Evolutionary conservation across 1,140 invertebrate genomes (phyloP).

Genomic region (Sipha flava): DNA sequence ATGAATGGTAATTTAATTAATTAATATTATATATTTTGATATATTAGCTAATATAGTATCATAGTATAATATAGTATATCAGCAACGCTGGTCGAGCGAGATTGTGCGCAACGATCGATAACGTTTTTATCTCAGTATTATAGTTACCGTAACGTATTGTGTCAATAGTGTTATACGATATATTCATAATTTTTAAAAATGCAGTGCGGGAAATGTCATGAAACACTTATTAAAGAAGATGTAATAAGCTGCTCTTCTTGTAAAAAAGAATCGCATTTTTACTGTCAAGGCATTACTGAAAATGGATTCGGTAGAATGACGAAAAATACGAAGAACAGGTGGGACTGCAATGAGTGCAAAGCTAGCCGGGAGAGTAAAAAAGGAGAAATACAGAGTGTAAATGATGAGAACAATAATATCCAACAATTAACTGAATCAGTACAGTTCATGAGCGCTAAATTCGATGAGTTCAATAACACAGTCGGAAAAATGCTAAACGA

Average conservation of each 20-base stretch:
- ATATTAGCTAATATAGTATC: no score
- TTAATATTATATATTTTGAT: no score
- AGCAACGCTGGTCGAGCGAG: not conserved
- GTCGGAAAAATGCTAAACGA: not conserved
- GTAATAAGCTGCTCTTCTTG: not conserved
- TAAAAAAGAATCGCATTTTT: not conserved
- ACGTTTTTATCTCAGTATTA: no score
- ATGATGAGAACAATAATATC: not conserved
- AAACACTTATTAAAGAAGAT: not conserved
- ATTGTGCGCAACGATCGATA: no score
- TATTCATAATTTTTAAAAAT: no score
- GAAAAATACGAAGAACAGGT: not conserved
- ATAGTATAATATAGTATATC: no score
- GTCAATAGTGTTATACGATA: no score
- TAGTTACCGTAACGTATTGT: no score
- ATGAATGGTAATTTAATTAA: no score
- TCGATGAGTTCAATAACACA: not conserved
- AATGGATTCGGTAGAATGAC: not conserved
- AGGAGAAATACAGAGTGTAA: not conserved
- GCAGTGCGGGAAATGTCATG: no score
- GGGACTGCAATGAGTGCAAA: not conserved
- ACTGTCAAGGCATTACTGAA: not conserved
- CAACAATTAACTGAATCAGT: not conserved
- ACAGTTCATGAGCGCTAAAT: not conserved
- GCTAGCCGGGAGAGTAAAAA: not conserved